Evolutionary conservation across 2,888 invertebrate species (phyloP), one percentile per base, ranked within the genome.

Genomic region (Oeneis ivallda): DNA sequence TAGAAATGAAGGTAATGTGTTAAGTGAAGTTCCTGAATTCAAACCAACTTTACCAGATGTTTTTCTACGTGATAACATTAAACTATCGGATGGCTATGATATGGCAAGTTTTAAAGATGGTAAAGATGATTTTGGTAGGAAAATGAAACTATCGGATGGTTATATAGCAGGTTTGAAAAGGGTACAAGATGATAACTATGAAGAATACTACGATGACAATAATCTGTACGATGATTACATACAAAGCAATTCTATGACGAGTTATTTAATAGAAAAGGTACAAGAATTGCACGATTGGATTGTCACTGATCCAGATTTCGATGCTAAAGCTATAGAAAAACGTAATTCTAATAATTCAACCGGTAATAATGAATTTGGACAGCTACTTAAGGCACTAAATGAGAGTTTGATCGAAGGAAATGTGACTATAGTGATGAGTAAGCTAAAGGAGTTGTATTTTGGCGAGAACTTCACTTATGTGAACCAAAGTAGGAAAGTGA

Each of bases 271-370:
- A 58, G 92, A 92, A 65, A 90, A 93, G 62, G 84, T 93, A 0
- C 92, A 92, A 66, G 93, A 93, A 3, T 69, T 93, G 0, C 90
- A 93, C 66, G 91, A 92, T 65, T 93, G 93, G 93, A 84, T 93
- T 0, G 82, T 82, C 0, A 75, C 82, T 0, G 92, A 92, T 62
- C 81, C 87, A 0, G 91, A 92, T 65, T 81, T 89, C 17, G 81
- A 83, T 3, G 72, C 70, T 0, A 77, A 75, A 0, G 79, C 79
- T 1, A 47, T 64, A 0, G 79, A 80, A 0, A 78, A 76, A 65
- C 77, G 72, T 0, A 78, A 76, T 0, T 73, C 72, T 4, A 13
- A 11, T 1, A 56, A 41, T 3, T 19, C 56, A 1, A 41, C 56
- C 1, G 17, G 10, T 13, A 72, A 76, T 0, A 79, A 78, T 10